These are phyloP conservation scores for Nothocercus julius DNA, from an alignment of 2,113 vertebrate species.

Conservation along the genomic window DNA sequence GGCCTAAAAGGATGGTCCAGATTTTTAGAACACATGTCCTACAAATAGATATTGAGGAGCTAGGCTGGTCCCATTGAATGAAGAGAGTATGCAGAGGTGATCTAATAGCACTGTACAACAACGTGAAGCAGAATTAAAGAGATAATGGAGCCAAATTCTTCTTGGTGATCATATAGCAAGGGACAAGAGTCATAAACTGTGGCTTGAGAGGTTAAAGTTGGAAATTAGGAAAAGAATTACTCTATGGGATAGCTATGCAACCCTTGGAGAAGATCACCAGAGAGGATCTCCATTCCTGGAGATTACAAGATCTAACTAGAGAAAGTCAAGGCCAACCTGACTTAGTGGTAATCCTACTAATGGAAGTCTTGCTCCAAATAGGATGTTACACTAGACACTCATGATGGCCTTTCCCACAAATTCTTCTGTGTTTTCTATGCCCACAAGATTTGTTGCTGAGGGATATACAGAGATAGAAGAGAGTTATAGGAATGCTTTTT, in stretches of 20 bases:
- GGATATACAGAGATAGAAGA: background rate
- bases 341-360: background rate
- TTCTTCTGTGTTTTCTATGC: background rate
- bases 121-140: background rate
- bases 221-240: background rate
- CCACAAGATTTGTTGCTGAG: background rate
- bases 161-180: background rate
- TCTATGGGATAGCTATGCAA: background rate
- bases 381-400: background rate
- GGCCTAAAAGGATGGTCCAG: background rate
- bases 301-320: background rate
- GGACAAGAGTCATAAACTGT: background rate
- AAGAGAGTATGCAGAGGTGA: background rate
- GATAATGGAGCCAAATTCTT: background rate
- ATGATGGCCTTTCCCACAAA: background rate
- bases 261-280: background rate
- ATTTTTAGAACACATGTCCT: background rate
- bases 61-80: background rate
- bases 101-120: background rate
- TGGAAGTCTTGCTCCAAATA: background rate
- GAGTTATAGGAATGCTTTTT: background rate
- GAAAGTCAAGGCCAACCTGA: background rate
- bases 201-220: background rate
- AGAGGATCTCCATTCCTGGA: background rate
- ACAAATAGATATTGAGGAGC: rapidly evolving